Evolutionary conservation across 2,113 vertebrate genomes (phyloP).

Genomic region (Lutjanus erythropterus): DNA sequence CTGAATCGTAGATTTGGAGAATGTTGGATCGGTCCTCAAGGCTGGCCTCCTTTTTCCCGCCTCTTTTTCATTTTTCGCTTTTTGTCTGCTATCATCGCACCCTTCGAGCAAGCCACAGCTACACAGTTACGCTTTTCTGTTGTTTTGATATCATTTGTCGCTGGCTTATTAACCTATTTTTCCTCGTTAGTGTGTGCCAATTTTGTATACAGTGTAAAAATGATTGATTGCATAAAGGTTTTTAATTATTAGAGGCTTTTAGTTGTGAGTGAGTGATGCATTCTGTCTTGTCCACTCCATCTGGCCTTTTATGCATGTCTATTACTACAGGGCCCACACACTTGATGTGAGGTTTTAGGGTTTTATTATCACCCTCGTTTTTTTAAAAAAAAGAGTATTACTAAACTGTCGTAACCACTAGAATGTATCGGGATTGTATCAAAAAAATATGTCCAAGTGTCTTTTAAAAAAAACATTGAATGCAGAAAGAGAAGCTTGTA

Average conservation of each 20-base stretch:
- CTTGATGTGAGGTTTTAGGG: slow-evolving; percentile 53
- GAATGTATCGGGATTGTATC: slow-evolving; percentile 87
- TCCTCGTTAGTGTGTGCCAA: slow-evolving; percentile 78
- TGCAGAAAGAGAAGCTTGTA: slow-evolving; percentile 74
- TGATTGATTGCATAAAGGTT: slow-evolving; percentile 66
- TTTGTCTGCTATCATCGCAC: slow-evolving; percentile 50
- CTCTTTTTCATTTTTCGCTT: slow-evolving; percentile 35
- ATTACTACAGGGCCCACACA: slow-evolving; percentile 49
- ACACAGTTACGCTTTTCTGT: slow-evolving; percentile 54
- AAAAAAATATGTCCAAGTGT: slow-evolving; percentile 78
- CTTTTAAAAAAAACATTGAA: slow-evolving; percentile 81
- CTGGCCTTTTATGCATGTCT: slow-evolving; percentile 77
- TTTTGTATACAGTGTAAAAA: slow-evolving; percentile 79
- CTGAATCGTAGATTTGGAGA: slow-evolving; percentile 88
- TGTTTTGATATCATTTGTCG: slow-evolving; percentile 53
- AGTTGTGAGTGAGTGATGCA: slow-evolving; percentile 68
- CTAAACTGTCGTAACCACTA: slow-evolving; percentile 87
- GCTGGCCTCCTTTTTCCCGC: slow-evolving; percentile 41
- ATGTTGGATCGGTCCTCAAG: slow-evolving; percentile 57
- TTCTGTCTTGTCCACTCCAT: slow-evolving; percentile 65
- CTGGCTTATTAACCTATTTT: slow-evolving; percentile 77
- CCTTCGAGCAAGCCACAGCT: slow-evolving; percentile 51
- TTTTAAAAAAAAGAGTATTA: slow-evolving; percentile 67
- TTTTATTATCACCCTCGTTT: slow-evolving; percentile 68
- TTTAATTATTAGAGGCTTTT: slow-evolving; percentile 75